A percentile compares a stretch with the other conserved stretches of the same genome.
Evolutionary conservation across 2,113 vertebrate genomes (phyloP).

Genomic region (Pan troglodytes): NHGRI_mPanTro3-v2.1_pri NC_072401.2:2613501-2614000

Average conservation of each 20-base stretch:
- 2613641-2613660: background rate
- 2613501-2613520: background rate
- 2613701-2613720: background rate
- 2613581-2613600: background rate
- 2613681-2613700: background rate
- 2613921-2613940: background rate
- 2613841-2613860: background rate
- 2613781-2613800: background rate
- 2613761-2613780: background rate
- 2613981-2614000: background rate
- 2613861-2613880: background rate
- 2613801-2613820: background rate
- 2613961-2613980: background rate
- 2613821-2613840: background rate
- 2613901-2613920: fast-evolving
- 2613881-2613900: background rate
- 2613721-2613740: background rate
- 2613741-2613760: background rate
- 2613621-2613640: background rate
- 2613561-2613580: background rate
- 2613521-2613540: background rate
- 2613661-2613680: background rate
- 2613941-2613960: background rate
- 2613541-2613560: background rate
- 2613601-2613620: background rate